Percentiles rank a stretch among this genome's conserved stretches.
phyloP scores from a whole-genome alignment of 2,888 invertebrate genomes.

The Tetragonula carbonaria region DNA sequence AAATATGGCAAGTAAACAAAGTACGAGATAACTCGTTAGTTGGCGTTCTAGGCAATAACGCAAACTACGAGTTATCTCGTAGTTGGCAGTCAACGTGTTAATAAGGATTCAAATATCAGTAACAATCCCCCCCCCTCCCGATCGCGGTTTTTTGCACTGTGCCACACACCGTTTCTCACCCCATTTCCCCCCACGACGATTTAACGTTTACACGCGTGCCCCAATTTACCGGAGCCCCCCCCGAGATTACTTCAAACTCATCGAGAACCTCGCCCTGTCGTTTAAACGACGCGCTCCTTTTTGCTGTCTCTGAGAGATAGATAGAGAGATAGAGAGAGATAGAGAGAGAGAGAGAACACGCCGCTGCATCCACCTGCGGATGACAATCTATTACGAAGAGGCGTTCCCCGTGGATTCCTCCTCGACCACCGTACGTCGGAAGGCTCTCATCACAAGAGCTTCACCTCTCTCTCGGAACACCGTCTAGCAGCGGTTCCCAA shows the following conservation, averaged over 20 bases:
- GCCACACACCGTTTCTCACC: background rate
- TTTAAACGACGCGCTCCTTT: conserved; percentile 46
- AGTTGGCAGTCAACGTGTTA: too few relatives aligned
- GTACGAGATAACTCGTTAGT: too few relatives aligned
- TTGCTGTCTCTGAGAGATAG: conserved; percentile 21
- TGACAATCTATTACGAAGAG: conserved; percentile 67
- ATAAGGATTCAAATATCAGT: background rate
- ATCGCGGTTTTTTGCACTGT: background rate
- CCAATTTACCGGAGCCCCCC: conserved; percentile 34
- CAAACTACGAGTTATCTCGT: too few relatives aligned
- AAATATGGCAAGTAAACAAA: too few relatives aligned
- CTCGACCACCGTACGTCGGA: conserved; percentile 44
- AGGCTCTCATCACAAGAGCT: conserved; percentile 16
- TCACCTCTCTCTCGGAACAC: conserved; percentile 1
- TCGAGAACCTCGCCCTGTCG: conserved; percentile 38
- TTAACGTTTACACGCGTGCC: conserved; percentile 35
- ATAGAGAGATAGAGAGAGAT: background rate
- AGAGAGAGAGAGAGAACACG: background rate
- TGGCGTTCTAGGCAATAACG: too few relatives aligned
- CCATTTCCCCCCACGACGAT: background rate
- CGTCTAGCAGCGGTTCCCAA: conserved; percentile 26
- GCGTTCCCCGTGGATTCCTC: conserved; percentile 60
- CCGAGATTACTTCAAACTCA: conserved; percentile 37
- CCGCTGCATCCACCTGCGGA: conserved; percentile 59
- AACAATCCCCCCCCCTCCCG: background rate